Percentiles rank a stretch among this genome's conserved stretches.
Evolutionary conservation across 1,140 invertebrate species (phyloP).

Genomic region (Zaprionus ghesquierei): DNA sequence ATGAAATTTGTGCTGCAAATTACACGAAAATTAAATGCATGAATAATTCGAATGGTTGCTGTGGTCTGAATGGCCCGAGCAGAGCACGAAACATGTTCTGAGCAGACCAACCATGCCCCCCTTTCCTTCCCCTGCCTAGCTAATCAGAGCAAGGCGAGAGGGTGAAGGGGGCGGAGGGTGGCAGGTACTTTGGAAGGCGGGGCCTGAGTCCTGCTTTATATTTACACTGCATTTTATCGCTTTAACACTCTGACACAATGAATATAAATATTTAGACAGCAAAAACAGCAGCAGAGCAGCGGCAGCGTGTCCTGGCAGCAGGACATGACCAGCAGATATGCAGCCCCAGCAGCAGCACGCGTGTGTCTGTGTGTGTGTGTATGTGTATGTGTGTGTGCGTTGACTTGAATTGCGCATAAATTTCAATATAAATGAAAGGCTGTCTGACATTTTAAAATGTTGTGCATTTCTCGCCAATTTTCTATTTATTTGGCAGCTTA

Average conservation of each 20-base stretch:
- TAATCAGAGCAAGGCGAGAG: conserved; percentile 52
- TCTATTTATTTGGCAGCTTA: conserved; percentile 43
- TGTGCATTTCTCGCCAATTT: conserved; percentile 53
- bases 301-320: conserved; percentile 47
- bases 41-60: conserved; percentile 80
- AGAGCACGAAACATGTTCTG: conserved; percentile 7
- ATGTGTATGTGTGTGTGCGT: conserved; percentile 36
- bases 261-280: conserved; percentile 81
- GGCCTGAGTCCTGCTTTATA: conserved; percentile 61
- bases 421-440: conserved; percentile 74
- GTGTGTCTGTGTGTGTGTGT: conserved; percentile 17
- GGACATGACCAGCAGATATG: conserved; percentile 64
- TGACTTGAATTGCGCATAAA: conserved; percentile 74
- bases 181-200: conserved; percentile 6
- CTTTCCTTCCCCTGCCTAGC: conserved; percentile 4
- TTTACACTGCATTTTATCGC: conserved; percentile 80
- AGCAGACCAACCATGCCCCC: neutral
- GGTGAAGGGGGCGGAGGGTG: neutral
- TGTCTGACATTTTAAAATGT: conserved; percentile 40
- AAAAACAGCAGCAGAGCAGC: conserved; percentile 65
- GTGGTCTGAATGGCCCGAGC: conserved; percentile 62
- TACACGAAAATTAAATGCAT: conserved; percentile 81
- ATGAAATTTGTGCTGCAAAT: conserved; percentile 75
- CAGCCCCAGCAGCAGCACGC: neutral
- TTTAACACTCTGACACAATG: conserved; percentile 81